phyloP scores from a whole-genome alignment of 1,140 invertebrate species.

The Drosophila sproati region DNA sequence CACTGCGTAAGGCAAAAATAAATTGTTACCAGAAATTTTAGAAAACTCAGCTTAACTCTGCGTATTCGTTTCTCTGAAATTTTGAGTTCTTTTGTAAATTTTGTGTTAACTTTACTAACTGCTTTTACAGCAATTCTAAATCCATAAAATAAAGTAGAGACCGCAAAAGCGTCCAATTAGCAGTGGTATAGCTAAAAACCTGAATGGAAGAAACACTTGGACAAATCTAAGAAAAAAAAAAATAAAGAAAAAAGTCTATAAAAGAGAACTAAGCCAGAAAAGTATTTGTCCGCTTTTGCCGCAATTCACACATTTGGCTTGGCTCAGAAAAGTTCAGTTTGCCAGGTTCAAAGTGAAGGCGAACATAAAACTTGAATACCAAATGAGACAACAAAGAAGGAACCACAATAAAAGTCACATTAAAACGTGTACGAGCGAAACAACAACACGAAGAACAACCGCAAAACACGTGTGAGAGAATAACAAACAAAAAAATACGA shows the following conservation, averaged over 20 bases:
- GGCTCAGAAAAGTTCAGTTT: constrained; percentile 28
- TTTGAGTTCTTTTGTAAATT: constrained; percentile 11
- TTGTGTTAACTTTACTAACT: constrained; percentile 22
- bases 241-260: neutral
- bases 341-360: constrained; percentile 52
- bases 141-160: constrained; percentile 7
- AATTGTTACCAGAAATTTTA: neutral
- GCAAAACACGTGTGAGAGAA: constrained; percentile 17
- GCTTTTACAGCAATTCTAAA: constrained; percentile 31
- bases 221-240: neutral
- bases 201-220: too few species aligned
- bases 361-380: constrained; percentile 75
- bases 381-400: constrained; percentile 77
- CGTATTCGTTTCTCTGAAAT: neutral
- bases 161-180: constrained; percentile 34
- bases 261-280: constrained; percentile 6
- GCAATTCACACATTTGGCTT: constrained; percentile 36
- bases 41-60: neutral
- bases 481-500: constrained; percentile 25
- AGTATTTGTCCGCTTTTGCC: neutral
- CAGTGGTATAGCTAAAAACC: constrained; percentile 9
- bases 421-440: constrained; percentile 58
- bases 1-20: neutral
- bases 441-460: constrained; percentile 14
- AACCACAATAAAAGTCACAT: constrained; percentile 80